Percentiles rank a stretch among this genome's conserved stretches.
Conservation (phyloP, 2,113 vertebrate genomes). For the Amphiprion ocellaris region DNA sequence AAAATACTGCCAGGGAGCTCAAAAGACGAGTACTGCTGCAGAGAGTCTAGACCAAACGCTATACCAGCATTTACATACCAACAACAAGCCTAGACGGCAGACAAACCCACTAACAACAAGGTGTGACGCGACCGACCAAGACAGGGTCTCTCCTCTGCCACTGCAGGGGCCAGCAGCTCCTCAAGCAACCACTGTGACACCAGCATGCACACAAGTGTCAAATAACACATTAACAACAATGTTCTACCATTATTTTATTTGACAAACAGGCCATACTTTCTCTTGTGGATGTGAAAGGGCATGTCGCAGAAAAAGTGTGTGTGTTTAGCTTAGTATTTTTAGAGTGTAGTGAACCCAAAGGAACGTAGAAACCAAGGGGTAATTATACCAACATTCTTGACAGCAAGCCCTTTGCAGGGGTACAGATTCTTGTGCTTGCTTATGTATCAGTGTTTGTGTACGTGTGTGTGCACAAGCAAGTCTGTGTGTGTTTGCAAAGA, state of each 20-base stretch:
- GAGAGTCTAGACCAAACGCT: constrained; percentile 39
- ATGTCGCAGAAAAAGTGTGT: constrained; percentile 15
- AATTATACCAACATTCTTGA: constrained; percentile 69
- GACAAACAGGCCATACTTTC: constrained; percentile 20
- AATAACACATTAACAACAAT: constrained; percentile 43
- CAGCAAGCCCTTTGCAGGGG: constrained; percentile 8
- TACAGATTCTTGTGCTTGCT: constrained; percentile 46
- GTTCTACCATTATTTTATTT: constrained; percentile 22
- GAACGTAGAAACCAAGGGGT: constrained; percentile 46
- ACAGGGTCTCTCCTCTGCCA: constrained; percentile 51
- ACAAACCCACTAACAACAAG: constrained; percentile 76
- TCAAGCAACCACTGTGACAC: constrained; percentile 45
- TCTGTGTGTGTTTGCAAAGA: constrained; percentile 59
- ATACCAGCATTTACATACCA: constrained; percentile 78
- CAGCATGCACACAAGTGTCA: constrained; percentile 39
- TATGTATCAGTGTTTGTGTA: constrained; percentile 1
- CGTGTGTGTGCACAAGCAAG: constrained; percentile 35
- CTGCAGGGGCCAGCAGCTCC: constrained; percentile 41
- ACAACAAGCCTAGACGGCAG: constrained; percentile 79
- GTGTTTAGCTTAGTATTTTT: constrained; percentile 57
- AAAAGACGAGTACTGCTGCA: constrained; percentile 27
- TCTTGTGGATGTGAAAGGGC: constrained; percentile 22
- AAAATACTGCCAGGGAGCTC: constrained; percentile 26
- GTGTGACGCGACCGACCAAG: constrained; percentile 66
- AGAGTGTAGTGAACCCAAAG: constrained; percentile 44